Evolutionary conservation across 2,113 vertebrate genomes (phyloP).

Genomic region (Amazona guildingii): DNA sequence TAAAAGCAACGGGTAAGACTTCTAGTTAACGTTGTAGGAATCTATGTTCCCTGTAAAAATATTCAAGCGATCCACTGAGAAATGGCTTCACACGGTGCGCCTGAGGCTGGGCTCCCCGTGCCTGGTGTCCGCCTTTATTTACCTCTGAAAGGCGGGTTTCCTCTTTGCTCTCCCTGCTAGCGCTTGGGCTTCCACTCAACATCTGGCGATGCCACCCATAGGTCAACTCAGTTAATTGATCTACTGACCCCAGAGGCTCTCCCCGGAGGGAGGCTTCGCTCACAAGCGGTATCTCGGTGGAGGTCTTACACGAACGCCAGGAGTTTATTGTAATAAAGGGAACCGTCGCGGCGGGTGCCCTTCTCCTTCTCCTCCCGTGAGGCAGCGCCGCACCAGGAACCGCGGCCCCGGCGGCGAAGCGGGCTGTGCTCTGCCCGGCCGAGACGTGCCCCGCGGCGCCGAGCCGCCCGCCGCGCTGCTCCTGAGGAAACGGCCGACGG

Average conservation of each 20-base stretch:
- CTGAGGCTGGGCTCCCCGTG: neutral
- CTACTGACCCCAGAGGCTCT: neutral
- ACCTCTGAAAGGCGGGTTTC: neutral
- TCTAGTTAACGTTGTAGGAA: accelerated
- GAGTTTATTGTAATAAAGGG: accelerated
- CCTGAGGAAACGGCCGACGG: neutral
- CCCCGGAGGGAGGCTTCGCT: accelerated
- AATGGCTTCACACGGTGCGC: accelerated
- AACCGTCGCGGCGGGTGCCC: neutral
- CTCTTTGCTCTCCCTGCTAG: neutral
- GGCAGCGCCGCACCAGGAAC: neutral
- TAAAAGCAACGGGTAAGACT: neutral
- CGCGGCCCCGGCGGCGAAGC: neutral
- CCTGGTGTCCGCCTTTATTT: accelerated
- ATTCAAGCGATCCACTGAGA: accelerated
- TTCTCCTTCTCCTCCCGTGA: neutral
- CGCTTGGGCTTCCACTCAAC: accelerated
- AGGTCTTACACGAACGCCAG: no score
- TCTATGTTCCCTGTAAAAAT: accelerated
- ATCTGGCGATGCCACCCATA: accelerated
- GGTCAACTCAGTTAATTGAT: accelerated
- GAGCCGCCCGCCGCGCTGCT: neutral
- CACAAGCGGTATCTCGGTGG: accelerated
- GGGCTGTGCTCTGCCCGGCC: neutral
- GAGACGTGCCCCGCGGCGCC: neutral